Evolutionary conservation across 2,888 invertebrate species (phyloP), one percentile per base, ranked within the genome.

Genomic region (Neoitamus cyanurus): DNA sequence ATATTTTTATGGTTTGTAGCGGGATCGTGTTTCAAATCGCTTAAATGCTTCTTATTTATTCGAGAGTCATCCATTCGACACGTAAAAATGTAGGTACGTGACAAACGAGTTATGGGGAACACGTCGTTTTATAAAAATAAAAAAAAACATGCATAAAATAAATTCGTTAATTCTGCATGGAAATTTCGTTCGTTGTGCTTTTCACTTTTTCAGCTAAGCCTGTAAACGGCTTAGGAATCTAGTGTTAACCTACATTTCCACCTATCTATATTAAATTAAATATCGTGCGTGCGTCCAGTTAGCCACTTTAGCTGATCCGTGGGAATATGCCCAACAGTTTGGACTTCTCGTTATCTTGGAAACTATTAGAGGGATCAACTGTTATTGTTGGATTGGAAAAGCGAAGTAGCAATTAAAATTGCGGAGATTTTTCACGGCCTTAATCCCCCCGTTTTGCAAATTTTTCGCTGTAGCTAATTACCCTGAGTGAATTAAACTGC

Each of bases 11-110:
- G 58, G 15, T 58, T 58, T 58, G 58, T 20, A 58, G 58, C 25
- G 20, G 58, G 58, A 58, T 58, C 58, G 58, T 58, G 58, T 58
- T 58, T 58, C 58, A 58, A 58, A 58, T 58, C 58, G 58, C 58
- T 58, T 58, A 58, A 58, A 58, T 58, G 25, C 58, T 58, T 25
- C 58, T 58, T 58, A 58, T 58, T 58, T 58, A 58, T 58, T 58
- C 25, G 58, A 58, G 58, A 58, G 58, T 20, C 58, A 58, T 25
- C 58, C 25, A 58, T 58, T 58, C 58, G 58, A 25, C 58, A 58
- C 58, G 58, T 58, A 58, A 58, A 20, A 58, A 58, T 58, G 58
- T 58, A 58, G 58, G 58, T 15, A 58, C 58, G 58, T 58, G 58
- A 58, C 58, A 58, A 58, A 58, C 58, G 58, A 58, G 58, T 58